Evolutionary conservation across 2,888 invertebrate genomes (phyloP), one percentile per base, ranked within the genome.

Genomic region (Drosophila atripex): DNA sequence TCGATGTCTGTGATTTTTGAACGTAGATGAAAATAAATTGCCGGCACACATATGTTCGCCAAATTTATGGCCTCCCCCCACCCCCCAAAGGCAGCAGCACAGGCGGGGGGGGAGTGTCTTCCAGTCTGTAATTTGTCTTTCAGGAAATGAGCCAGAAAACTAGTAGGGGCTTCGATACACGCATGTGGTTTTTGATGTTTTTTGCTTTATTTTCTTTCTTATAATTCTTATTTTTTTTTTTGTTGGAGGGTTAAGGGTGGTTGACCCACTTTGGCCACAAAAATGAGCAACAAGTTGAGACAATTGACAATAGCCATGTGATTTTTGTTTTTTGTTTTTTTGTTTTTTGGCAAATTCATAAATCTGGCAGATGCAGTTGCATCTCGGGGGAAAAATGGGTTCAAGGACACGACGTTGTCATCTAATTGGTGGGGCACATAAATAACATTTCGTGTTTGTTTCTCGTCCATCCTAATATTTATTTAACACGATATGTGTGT

Each of bases 21-120:
- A 69, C 88, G 78, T 77, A 71, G 82, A 82, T 88, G 88, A 88
- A 82, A 82, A 82, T 88, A 82, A 82, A 82, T 88, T 86, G 88
- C 79, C 77, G 64, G 71, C 69, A 88, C 82, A 88, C 86, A 61
- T 61, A 88, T 88, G 88, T 88, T 76, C 70, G 68, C 51, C 76
- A 58, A 41, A 88, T 88, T 88, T 80, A 88, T 86, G 88, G 68
- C 60, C 46, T 45, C 38, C 38, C 14, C 14, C 60, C 12, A 0
- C n/a, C 35, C 66, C 71, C 55, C 23, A 28, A 35, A n/a, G n/a
- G n/a, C n/a, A n/a, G n/a, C n/a, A n/a, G n/a, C n/a, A n/a, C n/a
- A n/a, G n/a, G n/a, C n/a, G 61, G 49, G 38, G 61, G 54, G 35
- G 68, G 57, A 55, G 65, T 47, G 57, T 25, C 25, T 32, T 12